phyloP scores from a whole-genome alignment of 2,113 vertebrate genomes.

The Odontophorus gujanensis region DNA sequence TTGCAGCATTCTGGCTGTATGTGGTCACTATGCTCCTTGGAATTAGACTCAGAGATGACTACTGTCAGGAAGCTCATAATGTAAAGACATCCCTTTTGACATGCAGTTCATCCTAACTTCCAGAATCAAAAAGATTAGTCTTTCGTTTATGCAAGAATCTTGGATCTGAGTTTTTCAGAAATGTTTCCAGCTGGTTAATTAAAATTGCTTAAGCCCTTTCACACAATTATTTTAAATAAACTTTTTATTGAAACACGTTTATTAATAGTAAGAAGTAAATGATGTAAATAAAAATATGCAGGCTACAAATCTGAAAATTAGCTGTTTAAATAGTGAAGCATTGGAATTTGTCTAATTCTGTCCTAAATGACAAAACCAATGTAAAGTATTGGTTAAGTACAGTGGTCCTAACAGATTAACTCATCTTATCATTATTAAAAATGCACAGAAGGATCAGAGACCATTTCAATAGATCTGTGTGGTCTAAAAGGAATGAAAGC shows the following conservation, averaged over 20 bases:
- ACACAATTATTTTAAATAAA: neutral
- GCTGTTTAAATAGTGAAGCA: neutral
- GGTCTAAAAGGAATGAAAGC: neutral
- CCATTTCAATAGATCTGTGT: neutral
- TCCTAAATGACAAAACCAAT: neutral
- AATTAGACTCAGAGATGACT: neutral
- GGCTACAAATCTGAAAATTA: neutral
- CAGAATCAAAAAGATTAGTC: neutral
- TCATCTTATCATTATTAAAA: neutral
- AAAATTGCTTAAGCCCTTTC: neutral
- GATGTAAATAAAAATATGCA: neutral
- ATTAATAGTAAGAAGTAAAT: neutral
- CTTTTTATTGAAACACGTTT: neutral
- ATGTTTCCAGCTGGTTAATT: neutral
- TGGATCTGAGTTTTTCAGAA: neutral
- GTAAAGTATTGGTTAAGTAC: neutral
- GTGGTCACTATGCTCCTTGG: neutral
- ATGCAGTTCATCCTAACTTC: neutral
- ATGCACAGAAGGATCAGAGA: neutral
- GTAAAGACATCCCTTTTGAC: neutral
- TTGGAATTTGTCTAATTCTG: neutral
- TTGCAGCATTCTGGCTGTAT: neutral
- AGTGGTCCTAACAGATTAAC: neutral
- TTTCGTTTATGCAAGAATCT: neutral
- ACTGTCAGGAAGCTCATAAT: too few species aligned